Evolutionary conservation across 2,888 invertebrate species (phyloP), one percentile per base, ranked within the genome.

Genomic region (Ditylenchus weischeri): DNA sequence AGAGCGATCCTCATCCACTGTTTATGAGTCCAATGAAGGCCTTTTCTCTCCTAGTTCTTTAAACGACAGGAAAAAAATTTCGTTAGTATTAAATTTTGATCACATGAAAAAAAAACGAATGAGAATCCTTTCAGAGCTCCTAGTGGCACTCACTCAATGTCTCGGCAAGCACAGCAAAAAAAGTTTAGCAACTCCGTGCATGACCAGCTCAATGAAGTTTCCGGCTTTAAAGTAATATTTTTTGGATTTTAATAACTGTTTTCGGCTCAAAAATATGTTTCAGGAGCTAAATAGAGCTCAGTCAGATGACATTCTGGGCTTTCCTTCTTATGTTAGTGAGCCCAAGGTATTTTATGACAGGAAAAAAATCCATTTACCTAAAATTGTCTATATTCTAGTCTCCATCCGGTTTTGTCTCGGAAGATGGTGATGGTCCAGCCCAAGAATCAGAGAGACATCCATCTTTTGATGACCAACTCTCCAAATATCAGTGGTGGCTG

Each of bases 401-500:
- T 23, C 48, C 59, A 15, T 35, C 57, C 50, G 35, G n/a, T 13
- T 21, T 21, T 54, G 47, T 48, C 18, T 64, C 23, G 7, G 21
- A 18, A 15, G 21, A n/a, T 36, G 47, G 49, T n/a, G 23, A 18
- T 38, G 59, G 21, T 6, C 57, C 47, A 54, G 62, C 29, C 57
- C 65, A 8, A 57, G 64, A 38, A 51, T n/a, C 48, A 36, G 64
- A 64, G 48, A 65, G 69, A 23, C 65, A 67, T n/a, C 49, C 68
- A 36, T 70, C 68, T 18, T 71, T 72, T 38, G 63, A 62, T n/a
- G 67, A 64, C 57, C 67, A 73, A 48, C 47, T 71, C 23, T 51
- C 66, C 47, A 69, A 68, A 51, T 72, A 64, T 58, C 75, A 68
- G 49, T 72, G 72, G 64, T 65, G 62, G n/a, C 64, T 75, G 19